Conservation (phyloP, 2,888 invertebrate genomes). For the Drosophila eohydei region DNA sequence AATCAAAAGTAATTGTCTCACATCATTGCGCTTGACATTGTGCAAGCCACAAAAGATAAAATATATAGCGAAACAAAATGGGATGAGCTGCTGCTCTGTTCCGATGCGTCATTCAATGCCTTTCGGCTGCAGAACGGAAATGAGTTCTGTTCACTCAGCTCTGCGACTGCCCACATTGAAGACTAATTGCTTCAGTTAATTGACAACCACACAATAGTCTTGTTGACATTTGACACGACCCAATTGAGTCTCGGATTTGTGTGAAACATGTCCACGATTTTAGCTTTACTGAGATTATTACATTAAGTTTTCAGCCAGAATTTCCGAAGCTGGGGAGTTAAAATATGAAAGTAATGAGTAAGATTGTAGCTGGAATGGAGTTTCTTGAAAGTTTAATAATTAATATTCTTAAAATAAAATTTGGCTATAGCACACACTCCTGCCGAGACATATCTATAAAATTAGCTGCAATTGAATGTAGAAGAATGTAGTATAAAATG, state of each 20-base stretch:
- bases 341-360: background rate
- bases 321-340: conserved; percentile 34
- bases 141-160: conserved; percentile 44
- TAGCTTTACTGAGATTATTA: conserved; percentile 29
- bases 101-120: conserved; percentile 27
- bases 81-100: conserved; percentile 9
- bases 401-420: too few species aligned
- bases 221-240: conserved; percentile 56
- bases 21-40: conserved; percentile 79
- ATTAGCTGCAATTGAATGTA: too few species aligned
- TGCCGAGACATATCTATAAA: too few species aligned
- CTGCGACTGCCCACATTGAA: conserved; percentile 35
- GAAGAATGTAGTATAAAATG: too few species aligned
- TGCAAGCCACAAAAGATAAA: conserved; percentile 27
- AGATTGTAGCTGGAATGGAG: background rate
- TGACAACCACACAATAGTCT: conserved; percentile 60
- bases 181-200: conserved; percentile 50
- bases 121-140: conserved; percentile 60
- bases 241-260: conserved; percentile 52
- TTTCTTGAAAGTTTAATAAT: too few species aligned
- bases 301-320: conserved; percentile 35
- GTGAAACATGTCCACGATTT: background rate
- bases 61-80: conserved; percentile 25
- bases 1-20: conserved; percentile 73
- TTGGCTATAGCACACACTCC: too few species aligned